phyloP scores from a whole-genome alignment of 2,888 invertebrate genomes.

The Charanyca ferruginea region DNA sequence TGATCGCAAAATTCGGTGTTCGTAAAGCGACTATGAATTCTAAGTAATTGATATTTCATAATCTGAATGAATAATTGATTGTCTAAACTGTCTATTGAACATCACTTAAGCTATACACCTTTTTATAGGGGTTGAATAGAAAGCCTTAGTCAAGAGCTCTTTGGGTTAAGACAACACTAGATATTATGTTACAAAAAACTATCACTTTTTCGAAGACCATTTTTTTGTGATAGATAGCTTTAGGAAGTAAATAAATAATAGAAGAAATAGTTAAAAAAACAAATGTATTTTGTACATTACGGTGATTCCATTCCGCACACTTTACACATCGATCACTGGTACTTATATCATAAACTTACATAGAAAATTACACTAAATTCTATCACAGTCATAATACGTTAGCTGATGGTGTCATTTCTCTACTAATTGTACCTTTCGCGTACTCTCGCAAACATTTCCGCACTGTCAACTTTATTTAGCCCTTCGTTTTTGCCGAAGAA shows the following conservation, averaged over 20 bases:
- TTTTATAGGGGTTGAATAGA: conserved; percentile 2
- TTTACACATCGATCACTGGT: conserved; percentile 60
- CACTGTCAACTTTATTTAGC: conserved; percentile 84
- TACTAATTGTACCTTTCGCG: conserved; percentile 83
- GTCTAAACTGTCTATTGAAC: conserved; percentile 7
- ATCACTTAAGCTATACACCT: neutral
- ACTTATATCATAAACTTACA: conserved; percentile 56
- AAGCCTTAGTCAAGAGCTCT: conserved; percentile 15
- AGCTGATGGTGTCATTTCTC: neutral
- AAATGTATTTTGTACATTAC: conserved; percentile 62
- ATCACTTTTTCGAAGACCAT: neutral
- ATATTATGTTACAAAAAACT: conserved; percentile 15
- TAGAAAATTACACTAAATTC: conserved; percentile 55
- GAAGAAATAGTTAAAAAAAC: conserved; percentile 49
- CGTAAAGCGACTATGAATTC: conserved; percentile 3
- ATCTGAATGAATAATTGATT: conserved; percentile 7
- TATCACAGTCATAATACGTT: conserved; percentile 72
- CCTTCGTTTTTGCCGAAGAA: conserved; percentile 91
- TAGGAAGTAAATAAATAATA: conserved; percentile 39
- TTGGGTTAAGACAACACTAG: neutral
- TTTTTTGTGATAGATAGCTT: too few species aligned
- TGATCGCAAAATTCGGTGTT: neutral
- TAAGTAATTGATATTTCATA: conserved; percentile 17
- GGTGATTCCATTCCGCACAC: conserved; percentile 46
- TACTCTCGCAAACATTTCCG: conserved; percentile 86